Conservation (phyloP, 2,797 vertebrate genomes). For the Oophaga sylvatica region DNA sequence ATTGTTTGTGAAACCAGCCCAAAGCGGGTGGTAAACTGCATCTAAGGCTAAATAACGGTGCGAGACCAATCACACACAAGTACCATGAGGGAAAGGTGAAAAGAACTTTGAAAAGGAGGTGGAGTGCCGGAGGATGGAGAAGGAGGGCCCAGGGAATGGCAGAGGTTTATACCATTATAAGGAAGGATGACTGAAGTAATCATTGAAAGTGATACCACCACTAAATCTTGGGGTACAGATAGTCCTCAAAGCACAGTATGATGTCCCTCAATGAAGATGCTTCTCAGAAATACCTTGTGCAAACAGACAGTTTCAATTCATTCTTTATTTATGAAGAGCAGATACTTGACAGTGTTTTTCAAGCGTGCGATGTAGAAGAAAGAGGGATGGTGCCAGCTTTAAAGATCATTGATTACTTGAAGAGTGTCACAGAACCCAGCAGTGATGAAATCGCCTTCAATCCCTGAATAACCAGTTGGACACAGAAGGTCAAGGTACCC, state of each 20-base stretch:
- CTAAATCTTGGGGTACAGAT: too few relatives aligned
- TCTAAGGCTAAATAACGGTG: conserved; percentile 63
- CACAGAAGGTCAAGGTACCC: too few relatives aligned
- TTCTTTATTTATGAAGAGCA: conserved; percentile 67
- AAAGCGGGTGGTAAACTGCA: conserved; percentile 57
- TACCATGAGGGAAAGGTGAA: conserved; percentile 58
- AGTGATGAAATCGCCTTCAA: too few relatives aligned
- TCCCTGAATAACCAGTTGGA: too few relatives aligned
- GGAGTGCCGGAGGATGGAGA: too few relatives aligned
- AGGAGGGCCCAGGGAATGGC: too few relatives aligned
- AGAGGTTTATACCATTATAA: too few relatives aligned
- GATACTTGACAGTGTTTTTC: conserved; percentile 70
- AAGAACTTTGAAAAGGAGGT: background rate
- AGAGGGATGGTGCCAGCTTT: conserved; percentile 63
- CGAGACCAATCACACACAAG: conserved; percentile 63
- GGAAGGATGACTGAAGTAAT: too few relatives aligned
- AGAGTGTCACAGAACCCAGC: too few relatives aligned
- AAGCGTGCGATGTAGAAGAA: conserved; percentile 70
- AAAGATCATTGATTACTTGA: too few relatives aligned
- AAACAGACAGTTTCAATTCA: conserved; percentile 27
- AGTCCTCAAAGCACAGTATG: too few relatives aligned
- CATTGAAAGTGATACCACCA: too few relatives aligned
- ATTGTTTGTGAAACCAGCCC: conserved; percentile 32
- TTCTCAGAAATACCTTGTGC: background rate
- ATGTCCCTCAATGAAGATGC: background rate